phyloP scores from a whole-genome alignment of 30 jellyfish, hydroid and myxozoan species.

The Sanderia malayensis region DNA sequence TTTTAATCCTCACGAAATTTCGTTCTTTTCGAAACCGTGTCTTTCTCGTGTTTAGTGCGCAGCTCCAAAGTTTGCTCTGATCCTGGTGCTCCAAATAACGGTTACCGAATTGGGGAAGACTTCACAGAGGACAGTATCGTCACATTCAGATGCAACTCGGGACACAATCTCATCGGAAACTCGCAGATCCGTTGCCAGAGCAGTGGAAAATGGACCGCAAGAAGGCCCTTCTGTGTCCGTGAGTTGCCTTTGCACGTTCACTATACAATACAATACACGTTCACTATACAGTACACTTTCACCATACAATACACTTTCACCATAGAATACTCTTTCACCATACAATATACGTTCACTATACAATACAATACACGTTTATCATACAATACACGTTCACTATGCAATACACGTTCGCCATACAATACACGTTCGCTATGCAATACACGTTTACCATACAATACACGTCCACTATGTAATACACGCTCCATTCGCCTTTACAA shows the following conservation, averaged over 20 bases:
- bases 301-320: no score
- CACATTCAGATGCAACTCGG: constrained; percentile 27
- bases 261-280: background rate
- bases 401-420: no score
- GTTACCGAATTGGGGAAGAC: constrained; percentile 32
- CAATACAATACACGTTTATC: background rate
- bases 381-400: no score
- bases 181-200: constrained; percentile 27
- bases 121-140: constrained; percentile 27
- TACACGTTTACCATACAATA: no score
- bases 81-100: constrained; percentile 61
- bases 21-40: no score
- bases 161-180: constrained; percentile 40
- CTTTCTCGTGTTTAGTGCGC: no score
- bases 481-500: no score
- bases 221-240: constrained; percentile 56
- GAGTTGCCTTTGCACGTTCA: constrained; percentile 1
- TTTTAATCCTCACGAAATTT: no score
- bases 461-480: no score
- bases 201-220: constrained; percentile 57
- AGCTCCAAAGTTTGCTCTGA: constrained; percentile 39
- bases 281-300: no score
- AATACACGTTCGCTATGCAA: no score
- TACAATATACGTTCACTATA: background rate
- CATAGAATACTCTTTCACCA: no score